Percentiles rank a stretch among this genome's conserved stretches.
These are phyloP conservation scores for Campaea margaritaria DNA, from an alignment of 2,888 invertebrate genomes.

Conservation along the genomic window DNA sequence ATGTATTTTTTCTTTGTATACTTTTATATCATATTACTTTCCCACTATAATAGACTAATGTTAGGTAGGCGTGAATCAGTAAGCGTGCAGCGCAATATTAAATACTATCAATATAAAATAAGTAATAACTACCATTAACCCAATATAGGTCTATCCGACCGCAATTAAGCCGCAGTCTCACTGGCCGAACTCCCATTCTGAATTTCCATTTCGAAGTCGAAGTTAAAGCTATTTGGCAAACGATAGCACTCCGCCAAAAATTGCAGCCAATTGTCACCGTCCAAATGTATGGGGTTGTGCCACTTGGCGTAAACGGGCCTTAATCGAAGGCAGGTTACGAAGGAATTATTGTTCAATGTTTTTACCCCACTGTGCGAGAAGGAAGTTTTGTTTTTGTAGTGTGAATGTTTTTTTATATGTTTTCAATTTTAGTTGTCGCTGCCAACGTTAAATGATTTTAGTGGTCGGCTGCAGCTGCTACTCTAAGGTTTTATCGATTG, in stretches of 20 bases:
- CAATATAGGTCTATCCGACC: slow-evolving; percentile 9
- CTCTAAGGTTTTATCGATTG: too few relatives aligned
- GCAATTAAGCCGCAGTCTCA: slow-evolving; percentile 47
- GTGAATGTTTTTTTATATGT: too few relatives aligned
- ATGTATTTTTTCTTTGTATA: too few relatives aligned
- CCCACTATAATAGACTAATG: too few relatives aligned
- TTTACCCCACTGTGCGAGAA: neutral
- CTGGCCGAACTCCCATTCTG: slow-evolving; percentile 49
- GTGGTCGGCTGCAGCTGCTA: too few relatives aligned
- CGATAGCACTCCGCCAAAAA: slow-evolving; percentile 54
- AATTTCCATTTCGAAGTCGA: slow-evolving; percentile 45
- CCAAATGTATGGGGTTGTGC: slow-evolving; percentile 20
- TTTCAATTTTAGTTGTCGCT: too few relatives aligned
- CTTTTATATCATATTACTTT: too few relatives aligned
- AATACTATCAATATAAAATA: neutral
- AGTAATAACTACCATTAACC: slow-evolving; percentile 33
- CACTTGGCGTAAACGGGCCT: slow-evolving; percentile 20
- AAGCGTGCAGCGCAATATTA: too few relatives aligned
- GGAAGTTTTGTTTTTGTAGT: too few relatives aligned
- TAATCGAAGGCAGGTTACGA: slow-evolving; percentile 1
- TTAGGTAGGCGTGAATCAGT: too few relatives aligned
- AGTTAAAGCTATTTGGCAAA: slow-evolving; percentile 55
- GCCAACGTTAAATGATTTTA: too few relatives aligned
- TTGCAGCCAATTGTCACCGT: slow-evolving; percentile 48
- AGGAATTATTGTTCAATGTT: neutral